Conservation (phyloP, 2,888 invertebrate genomes). For the Tenthredo livida region DNA sequence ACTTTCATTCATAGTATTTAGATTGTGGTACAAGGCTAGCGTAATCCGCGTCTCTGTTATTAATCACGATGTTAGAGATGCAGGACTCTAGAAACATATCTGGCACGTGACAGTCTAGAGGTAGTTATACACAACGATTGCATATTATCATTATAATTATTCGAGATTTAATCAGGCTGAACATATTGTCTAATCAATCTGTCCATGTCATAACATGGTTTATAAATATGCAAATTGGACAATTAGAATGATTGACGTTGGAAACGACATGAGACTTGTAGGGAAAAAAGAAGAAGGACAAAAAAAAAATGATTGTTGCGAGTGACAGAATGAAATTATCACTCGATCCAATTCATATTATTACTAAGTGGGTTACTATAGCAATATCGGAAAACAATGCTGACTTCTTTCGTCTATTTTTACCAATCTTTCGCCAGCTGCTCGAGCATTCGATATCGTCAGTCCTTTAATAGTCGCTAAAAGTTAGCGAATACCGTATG, state of each 20-base stretch:
- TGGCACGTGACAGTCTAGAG: background rate
- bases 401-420: slow-evolving; percentile 25
- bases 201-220: background rate
- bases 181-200: background rate
- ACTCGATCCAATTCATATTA: background rate
- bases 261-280: background rate
- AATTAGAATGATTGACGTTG: slow-evolving; percentile 3
- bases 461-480: slow-evolving; percentile 32
- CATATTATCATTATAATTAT: background rate
- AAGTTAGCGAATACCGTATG: background rate
- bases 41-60: slow-evolving; percentile 31
- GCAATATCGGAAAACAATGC: background rate
- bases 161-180: background rate
- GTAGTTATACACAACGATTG: background rate
- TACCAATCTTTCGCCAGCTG: background rate
- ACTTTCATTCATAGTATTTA: slow-evolving; percentile 54
- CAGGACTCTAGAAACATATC: background rate
- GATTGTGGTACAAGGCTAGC: slow-evolving; percentile 54
- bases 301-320: background rate
- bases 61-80: background rate
- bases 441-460: background rate
- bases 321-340: background rate
- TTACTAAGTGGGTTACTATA: too few relatives aligned
- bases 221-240: slow-evolving; percentile 12
- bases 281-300: background rate